A percentile compares a stretch with the other conserved stretches of the same genome.
phyloP scores from a whole-genome alignment of 2,113 vertebrate genomes.

The Chiloscyllium plagiosum region DNA sequence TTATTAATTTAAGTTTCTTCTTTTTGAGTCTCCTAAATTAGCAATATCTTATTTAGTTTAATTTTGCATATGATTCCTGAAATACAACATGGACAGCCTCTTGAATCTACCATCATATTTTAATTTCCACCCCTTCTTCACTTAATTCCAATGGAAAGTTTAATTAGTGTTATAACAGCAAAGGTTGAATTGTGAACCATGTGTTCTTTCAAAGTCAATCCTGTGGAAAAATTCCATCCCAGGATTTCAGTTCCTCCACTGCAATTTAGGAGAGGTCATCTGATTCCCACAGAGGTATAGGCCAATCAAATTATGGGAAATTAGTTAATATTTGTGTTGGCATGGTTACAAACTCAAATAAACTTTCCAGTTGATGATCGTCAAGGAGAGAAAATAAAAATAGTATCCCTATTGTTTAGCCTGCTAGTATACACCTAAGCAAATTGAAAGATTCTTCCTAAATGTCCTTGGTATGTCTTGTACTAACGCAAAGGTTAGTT shows the following conservation, averaged over 20 bases:
- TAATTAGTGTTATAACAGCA: neutral
- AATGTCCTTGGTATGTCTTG: neutral
- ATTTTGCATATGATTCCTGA: neutral
- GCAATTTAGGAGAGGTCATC: conserved; percentile 1
- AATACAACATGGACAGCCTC: neutral
- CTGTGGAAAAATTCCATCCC: conserved; percentile 12
- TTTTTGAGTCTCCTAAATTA: neutral
- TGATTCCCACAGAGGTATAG: conserved; percentile 16
- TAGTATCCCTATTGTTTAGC: neutral
- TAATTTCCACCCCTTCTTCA: neutral
- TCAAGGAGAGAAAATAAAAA: neutral
- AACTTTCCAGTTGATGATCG: neutral
- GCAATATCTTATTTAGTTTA: neutral
- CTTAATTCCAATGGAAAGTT: neutral
- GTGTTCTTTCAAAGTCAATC: neutral
- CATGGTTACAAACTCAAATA: neutral
- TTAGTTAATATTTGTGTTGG: conserved; percentile 24
- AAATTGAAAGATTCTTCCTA: neutral
- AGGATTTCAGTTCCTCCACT: conserved; percentile 7
- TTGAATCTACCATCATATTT: neutral
- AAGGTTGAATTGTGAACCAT: neutral
- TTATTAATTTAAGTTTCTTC: neutral
- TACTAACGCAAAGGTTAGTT: neutral
- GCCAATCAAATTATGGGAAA: conserved; percentile 25
- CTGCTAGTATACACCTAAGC: neutral